Base-by-base conservation (phyloP, 30 jellyfish, hydroid and myxozoan species). In the Turritopsis dohrnii region DNA sequence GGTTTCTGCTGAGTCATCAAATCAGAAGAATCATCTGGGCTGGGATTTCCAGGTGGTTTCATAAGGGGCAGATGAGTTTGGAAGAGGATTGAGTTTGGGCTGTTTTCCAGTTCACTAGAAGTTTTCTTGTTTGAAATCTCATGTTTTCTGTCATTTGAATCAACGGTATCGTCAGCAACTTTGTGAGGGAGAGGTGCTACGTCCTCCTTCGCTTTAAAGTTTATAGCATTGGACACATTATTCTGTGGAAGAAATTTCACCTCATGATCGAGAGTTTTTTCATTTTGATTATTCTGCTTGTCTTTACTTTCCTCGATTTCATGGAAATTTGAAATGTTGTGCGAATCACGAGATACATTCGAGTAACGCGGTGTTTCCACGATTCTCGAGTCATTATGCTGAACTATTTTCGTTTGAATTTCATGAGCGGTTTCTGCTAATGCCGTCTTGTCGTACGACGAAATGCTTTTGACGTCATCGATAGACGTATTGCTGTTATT, bases 31-130 rank as follows among this genome's bases (percentile, higher is more conserved):
- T 69, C 77, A n/a, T 69, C 77, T 0, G 77, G 77, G 22, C 77
- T 69, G 9, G 77, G 77, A 69, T 69, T 69, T 1, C 77, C 77
- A 0, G 77, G 77, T n/a, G 77, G 77, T 19, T 69, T 69, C 30
- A 69, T n/a, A 7, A n/a, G 9, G 16, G 31, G 31, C 19, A n/a
- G 31, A 27, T 69, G 77, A 7, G 77, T 27, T n/a, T 69, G 16
- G 28, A n/a, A 23, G 30, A 23, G 16, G 28, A 19, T 21, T 16
- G 28, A n/a, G 31, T 23, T 0, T 69, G 28, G 28, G 9, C 17
- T n/a, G 19, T 69, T 8, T 23, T 69, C 77, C 30, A n/a, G 28
- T 1, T 27, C 77, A n/a, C 0, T 69, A 27, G 9, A 27, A 9
- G 30, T 0, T 69, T 69, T 19, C 8, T 69, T 69, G 28, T 69